Percentiles rank a stretch among this genome's conserved stretches.
Evolutionary conservation across 2,113 vertebrate species (phyloP).

Genomic region (Gymnocephalus cernua): DNA sequence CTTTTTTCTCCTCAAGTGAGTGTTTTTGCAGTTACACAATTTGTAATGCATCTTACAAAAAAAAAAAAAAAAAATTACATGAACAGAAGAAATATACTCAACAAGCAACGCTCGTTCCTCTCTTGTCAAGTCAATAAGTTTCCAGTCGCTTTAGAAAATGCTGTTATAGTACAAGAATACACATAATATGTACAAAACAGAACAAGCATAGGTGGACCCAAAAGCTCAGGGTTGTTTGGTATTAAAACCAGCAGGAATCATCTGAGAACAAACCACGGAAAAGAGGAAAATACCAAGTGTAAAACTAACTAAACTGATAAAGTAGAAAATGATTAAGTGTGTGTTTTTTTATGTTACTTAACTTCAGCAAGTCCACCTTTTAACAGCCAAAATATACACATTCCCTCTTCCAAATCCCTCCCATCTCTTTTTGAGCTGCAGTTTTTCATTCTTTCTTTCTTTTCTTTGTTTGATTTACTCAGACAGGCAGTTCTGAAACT

Average conservation of each 20-base stretch:
- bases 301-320: neutral
- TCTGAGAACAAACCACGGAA: neutral
- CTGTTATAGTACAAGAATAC: conserved; percentile 31
- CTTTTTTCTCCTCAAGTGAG: conserved; percentile 49
- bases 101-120: conserved; percentile 20
- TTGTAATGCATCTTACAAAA: conserved; percentile 23
- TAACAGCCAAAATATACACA: conserved; percentile 3
- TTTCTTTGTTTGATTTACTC: conserved; percentile 1
- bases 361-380: neutral
- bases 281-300: neutral
- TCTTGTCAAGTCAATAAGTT: conserved; percentile 19
- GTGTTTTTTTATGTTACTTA: conserved; percentile 16
- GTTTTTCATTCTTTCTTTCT: neutral
- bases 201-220: neutral
- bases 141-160: conserved; percentile 36
- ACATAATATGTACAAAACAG: conserved; percentile 35
- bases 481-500: neutral
- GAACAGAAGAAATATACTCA: conserved; percentile 42
- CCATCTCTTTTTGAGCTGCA: neutral
- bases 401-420: neutral
- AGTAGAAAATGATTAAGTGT: neutral
- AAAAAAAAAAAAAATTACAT: neutral
- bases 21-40: conserved; percentile 56
- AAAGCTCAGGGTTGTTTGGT: neutral
- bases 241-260: conserved; percentile 9